Evolutionary conservation across 53 echinoderm and acorn worm species (phyloP).

Genomic region (Echinometra lucunter): DNA sequence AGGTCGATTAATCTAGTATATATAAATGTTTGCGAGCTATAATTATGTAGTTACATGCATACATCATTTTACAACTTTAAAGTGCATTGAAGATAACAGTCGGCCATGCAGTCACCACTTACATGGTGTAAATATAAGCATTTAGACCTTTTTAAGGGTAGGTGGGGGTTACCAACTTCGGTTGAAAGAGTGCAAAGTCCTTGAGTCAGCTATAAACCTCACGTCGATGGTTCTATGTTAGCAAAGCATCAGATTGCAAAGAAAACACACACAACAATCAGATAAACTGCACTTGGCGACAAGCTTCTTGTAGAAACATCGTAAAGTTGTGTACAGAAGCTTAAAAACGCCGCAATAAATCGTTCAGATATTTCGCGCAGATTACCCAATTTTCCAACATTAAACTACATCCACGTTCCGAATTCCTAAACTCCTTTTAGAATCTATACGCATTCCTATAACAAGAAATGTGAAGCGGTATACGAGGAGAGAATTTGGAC

Average conservation of each 20-base stretch:
- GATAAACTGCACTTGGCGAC: conserved; percentile 60
- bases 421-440: not conserved
- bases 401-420: not conserved
- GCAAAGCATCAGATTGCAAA: conserved; percentile 46
- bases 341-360: conserved; percentile 57
- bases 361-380: conserved; percentile 43
- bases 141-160: not conserved
- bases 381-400: not conserved
- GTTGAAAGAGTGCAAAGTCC: conserved; percentile 41
- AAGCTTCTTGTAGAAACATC: conserved; percentile 54
- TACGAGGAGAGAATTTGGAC: not conserved
- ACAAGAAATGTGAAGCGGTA: not conserved
- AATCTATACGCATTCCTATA: not conserved
- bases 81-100: no score
- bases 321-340: conserved; percentile 56
- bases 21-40: no score
- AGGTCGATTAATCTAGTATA: no score
- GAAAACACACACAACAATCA: conserved; percentile 42
- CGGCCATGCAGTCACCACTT: not conserved
- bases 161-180: not conserved
- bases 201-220: conserved; percentile 4
- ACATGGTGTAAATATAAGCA: not conserved
- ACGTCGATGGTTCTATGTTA: conserved; percentile 11
- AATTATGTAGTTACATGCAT: no score
- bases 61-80: no score